Percentiles rank a stretch among this genome's conserved stretches.
Conservation (phyloP, 2,797 vertebrate species). For the Enteromius unitaeniatus region DNA sequence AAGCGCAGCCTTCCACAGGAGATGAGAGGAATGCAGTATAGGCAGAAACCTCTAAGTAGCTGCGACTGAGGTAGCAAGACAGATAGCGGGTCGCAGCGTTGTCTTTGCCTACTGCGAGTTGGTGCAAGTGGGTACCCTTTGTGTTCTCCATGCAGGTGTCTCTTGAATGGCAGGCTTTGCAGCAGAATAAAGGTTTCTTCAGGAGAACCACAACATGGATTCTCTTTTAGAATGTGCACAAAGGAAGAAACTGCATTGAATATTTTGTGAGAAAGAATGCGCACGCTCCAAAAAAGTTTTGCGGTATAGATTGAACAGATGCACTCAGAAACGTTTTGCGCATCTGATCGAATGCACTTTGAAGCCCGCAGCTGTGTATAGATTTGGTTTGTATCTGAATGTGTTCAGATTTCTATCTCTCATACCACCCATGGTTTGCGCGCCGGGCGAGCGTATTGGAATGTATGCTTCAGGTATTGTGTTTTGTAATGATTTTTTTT, state of each 20-base stretch:
- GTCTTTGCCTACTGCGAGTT: conserved; percentile 61
- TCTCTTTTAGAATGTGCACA: conserved; percentile 58
- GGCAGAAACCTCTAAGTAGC: conserved; percentile 64
- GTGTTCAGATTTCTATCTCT: conserved; percentile 17
- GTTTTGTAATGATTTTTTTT: conserved; percentile 19
- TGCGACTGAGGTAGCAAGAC: conserved; percentile 62
- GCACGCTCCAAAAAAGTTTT: neutral
- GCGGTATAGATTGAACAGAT: conserved; percentile 1
- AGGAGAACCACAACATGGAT: conserved; percentile 61
- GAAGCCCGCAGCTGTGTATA: conserved; percentile 24
- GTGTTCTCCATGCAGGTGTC: conserved; percentile 63
- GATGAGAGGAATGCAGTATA: conserved; percentile 65
- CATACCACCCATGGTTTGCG: conserved; percentile 31
- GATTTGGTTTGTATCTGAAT: conserved; percentile 25
- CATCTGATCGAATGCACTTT: conserved; percentile 23
- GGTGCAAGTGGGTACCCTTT: conserved; percentile 63
- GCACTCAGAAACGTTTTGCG: neutral
- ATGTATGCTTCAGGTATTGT: conserved; percentile 33
- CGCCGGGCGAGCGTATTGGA: neutral
- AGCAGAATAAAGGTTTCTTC: conserved; percentile 56
- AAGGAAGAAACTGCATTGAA: conserved; percentile 50
- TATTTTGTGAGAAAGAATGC: conserved; percentile 26
- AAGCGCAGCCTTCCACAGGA: conserved; percentile 66
- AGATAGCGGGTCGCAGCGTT: conserved; percentile 64
- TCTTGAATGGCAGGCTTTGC: conserved; percentile 64